Base-by-base conservation (phyloP, 2,113 vertebrate genomes). In the Glaucidium brasilianum region DNA sequence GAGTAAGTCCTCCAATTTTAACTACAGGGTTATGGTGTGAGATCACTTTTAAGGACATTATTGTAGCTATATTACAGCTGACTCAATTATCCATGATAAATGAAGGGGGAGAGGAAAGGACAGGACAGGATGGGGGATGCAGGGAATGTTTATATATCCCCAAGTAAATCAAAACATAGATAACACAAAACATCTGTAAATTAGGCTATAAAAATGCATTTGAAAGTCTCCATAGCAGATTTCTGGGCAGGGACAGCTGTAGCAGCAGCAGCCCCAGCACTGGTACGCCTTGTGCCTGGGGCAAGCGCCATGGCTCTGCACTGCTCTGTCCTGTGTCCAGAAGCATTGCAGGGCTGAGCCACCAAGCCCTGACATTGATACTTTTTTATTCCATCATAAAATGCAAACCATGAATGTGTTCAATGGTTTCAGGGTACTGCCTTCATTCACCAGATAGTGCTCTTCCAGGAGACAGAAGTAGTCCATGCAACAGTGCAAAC, bases 1-100 rank as follows among this genome's bases (percentile, higher is more conserved):
- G 97, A 97, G 97, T 98, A 97, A 94, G 95, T 97, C 95, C 52
- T 96, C 41, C 41, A 52, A 17, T 95, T 94, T 93, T 77, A 88
- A 75, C 12, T 80, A 23, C 34, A 50, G 34, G 15, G 14, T 63
- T 91, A 50, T 73, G 35, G 10, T 41, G 56, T 55, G 92, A 87
- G 62, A 87, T 89, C n/a, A 35, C 26, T 88, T 91, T 73, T 69
- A 91, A 89, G 37, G n/a, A 26, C 30, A 88, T 37, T 2, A 17
- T 10, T 76, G 47, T 67, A 41, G n/a, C 63, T 69, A 5, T 62
- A 23, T 69, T 67, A 53, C 37, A 73, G 27, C 84, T 82, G 77
- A 85, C 10, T 80, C 58, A 53, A 12, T 73, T 90, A 58, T 53
- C 62, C 39, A 62, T 76, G 81, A 56, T 49, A 72, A 91, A 91